Evolutionary conservation across 2,888 invertebrate genomes (phyloP).

Genomic region (Ariolimax columbianus): DNA sequence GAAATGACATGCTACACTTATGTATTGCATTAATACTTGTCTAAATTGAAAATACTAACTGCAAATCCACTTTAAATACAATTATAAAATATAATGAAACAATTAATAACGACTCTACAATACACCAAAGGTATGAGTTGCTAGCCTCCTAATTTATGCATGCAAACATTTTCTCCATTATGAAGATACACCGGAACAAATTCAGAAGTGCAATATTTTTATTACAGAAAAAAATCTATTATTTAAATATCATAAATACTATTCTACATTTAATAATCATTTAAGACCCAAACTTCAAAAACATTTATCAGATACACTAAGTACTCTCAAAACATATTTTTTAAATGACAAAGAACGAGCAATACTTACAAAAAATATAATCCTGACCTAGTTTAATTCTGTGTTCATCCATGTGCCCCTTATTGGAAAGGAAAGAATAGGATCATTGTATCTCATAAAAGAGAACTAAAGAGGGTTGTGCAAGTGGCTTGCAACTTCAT

Average conservation of each 20-base stretch:
- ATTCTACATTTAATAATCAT: background rate
- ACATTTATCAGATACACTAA: background rate
- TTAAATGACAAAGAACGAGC: no score
- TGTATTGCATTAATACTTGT: no score
- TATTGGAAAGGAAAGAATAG: no score
- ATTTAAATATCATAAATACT: background rate
- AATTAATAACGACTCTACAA: background rate
- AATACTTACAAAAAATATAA: no score
- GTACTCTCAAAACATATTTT: no score
- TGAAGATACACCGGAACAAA: no score
- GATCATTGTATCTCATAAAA: no score
- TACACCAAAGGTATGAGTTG: background rate
- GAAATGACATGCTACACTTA: background rate
- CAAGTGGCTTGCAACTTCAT: no score
- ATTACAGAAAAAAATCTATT: background rate
- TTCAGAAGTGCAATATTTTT: background rate
- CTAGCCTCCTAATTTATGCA: background rate
- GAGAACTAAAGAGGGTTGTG: no score
- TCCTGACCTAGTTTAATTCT: no score
- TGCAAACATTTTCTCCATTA: background rate
- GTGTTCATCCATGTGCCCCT: no score
- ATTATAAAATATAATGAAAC: no score
- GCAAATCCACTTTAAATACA: background rate
- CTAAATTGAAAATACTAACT: background rate
- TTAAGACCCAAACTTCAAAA: background rate